These are phyloP conservation scores for Ectemnius lituratus DNA, from an alignment of 2,888 invertebrate species.

Conservation along the genomic window DNA sequence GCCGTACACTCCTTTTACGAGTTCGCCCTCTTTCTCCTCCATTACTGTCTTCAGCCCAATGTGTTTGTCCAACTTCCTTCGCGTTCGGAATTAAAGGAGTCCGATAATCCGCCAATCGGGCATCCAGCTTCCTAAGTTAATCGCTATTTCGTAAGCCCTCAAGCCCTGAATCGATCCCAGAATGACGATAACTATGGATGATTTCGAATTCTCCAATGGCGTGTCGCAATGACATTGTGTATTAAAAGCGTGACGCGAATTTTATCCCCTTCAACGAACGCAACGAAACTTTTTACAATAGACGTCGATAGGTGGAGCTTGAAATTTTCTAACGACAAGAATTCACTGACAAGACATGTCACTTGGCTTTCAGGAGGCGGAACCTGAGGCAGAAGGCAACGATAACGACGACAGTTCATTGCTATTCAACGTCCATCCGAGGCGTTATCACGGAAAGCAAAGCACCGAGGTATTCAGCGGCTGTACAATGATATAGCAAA, in stretches of 20 bases:
- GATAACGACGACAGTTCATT: conserved; percentile 13
- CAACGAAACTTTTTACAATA: background rate
- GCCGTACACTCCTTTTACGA: background rate
- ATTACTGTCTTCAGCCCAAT: background rate
- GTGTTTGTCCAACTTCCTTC: background rate
- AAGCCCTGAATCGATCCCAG: no score
- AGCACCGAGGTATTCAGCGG: conserved; percentile 5
- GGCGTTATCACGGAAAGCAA: conserved; percentile 14
- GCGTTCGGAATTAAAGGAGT: background rate
- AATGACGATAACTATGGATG: background rate
- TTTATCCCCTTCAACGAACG: background rate
- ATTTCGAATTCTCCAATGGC: background rate
- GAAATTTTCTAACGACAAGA: background rate
- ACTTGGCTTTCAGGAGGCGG: background rate
- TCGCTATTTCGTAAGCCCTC: background rate
- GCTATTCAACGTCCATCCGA: conserved; percentile 16
- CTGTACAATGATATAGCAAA: conserved; percentile 15
- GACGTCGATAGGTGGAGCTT: background rate
- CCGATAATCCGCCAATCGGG: background rate
- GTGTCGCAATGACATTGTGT: background rate
- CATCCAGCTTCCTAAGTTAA: conserved; percentile 1
- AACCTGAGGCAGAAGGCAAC: background rate
- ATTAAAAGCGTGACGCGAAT: background rate
- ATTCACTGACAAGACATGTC: background rate
- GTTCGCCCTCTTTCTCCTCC: no score